A percentile compares a stretch with the other conserved stretches of the same genome.
Evolutionary conservation across 2,888 invertebrate genomes (phyloP).

Genomic region (Lasioglossum leucozonium): DNA sequence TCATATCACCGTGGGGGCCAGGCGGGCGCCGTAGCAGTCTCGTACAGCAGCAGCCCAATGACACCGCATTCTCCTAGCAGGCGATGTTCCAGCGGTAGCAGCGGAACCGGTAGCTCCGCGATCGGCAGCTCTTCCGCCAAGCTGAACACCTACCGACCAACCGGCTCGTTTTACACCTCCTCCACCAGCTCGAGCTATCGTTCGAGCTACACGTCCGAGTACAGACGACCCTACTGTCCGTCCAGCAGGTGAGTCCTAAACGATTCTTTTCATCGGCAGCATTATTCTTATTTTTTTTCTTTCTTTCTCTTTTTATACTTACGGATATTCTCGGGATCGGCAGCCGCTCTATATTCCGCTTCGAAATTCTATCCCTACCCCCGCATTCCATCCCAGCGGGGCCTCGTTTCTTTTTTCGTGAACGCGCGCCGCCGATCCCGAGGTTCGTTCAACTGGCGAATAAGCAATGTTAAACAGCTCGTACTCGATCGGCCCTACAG

Average conservation of each 20-base stretch:
- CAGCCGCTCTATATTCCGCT: conserved; percentile 13
- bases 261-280: neutral
- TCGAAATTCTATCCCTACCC: no score
- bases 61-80: conserved; percentile 80
- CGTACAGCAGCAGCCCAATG: conserved; percentile 80
- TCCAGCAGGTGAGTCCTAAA: conserved; percentile 70
- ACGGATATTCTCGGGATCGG: conserved; percentile 45
- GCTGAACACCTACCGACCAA: conserved; percentile 73
- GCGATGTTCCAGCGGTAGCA: conserved; percentile 75
- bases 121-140: conserved; percentile 71
- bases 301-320: neutral
- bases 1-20: conserved; percentile 80
- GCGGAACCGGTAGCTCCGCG: conserved; percentile 70
- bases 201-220: conserved; percentile 66
- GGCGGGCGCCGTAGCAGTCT: conserved; percentile 81
- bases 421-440: conserved; percentile 51
- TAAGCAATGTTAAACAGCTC: conserved; percentile 41
- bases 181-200: conserved; percentile 56
- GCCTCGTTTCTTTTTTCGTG: neutral
- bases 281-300: neutral
- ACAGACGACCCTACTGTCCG: conserved; percentile 65
- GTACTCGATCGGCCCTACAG: conserved; percentile 69
- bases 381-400: neutral
- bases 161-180: conserved; percentile 63
- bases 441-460: neutral